phyloP scores from a whole-genome alignment of 2,888 invertebrate species.

The Tenodera sinensis region DNA sequence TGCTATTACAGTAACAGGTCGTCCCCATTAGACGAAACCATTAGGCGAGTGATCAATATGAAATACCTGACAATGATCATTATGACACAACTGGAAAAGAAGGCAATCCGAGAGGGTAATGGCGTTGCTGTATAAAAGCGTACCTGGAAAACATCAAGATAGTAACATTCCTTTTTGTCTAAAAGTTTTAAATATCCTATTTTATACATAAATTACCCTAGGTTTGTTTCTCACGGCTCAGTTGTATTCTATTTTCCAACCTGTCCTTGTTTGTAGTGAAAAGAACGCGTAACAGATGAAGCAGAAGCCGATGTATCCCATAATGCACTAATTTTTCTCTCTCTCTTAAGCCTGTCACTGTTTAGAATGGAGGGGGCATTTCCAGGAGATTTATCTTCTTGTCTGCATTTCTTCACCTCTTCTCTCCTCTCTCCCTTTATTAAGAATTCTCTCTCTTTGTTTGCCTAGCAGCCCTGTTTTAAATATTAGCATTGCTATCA shows the following conservation, averaged over 20 bases:
- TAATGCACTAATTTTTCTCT: background rate
- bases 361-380: background rate
- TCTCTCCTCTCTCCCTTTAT: background rate
- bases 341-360: background rate
- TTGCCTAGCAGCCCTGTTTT: background rate
- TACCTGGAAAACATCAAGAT: no score
- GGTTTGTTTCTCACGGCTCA: no score
- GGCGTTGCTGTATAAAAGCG: no score
- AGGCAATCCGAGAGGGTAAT: no score
- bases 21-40: no score
- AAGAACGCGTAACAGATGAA: background rate
- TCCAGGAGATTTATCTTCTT: background rate
- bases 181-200: no score
- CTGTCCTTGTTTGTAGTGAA: background rate
- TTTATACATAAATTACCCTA: no score
- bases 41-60: no score
- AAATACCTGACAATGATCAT: no score
- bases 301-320: background rate
- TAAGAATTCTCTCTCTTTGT: background rate
- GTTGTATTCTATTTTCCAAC: background rate
- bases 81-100: no score
- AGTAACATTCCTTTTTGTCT: no score
- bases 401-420: background rate
- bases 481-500: constrained; percentile 30
- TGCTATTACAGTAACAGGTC: no score